Conservation (phyloP, 2,888 invertebrate genomes). For the Temnothorax unifasciatus region DNA sequence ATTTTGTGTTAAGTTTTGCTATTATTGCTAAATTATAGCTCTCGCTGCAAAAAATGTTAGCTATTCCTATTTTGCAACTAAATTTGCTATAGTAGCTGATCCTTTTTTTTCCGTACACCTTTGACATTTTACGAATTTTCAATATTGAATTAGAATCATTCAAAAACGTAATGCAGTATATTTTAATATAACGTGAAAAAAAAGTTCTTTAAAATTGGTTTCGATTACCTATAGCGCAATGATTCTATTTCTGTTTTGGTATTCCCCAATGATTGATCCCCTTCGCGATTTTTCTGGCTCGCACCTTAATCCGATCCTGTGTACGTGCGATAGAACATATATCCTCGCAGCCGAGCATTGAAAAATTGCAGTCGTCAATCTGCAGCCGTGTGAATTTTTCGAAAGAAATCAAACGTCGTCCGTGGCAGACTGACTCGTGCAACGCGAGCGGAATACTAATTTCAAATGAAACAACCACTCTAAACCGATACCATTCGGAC, state of each 20-base stretch:
- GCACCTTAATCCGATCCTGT: conserved; percentile 50
- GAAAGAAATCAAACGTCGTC: conserved; percentile 57
- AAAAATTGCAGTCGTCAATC: conserved; percentile 57
- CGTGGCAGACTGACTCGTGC: conserved; percentile 39
- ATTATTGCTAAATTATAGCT: no score
- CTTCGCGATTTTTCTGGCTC: conserved; percentile 39
- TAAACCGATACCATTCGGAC: conserved; percentile 40
- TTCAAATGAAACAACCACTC: conserved; percentile 47
- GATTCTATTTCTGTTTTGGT: conserved; percentile 14
- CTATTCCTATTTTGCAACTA: no score
- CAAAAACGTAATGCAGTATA: not conserved
- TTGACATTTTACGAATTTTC: conserved; percentile 2
- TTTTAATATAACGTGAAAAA: not conserved
- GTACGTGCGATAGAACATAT: conserved; percentile 48
- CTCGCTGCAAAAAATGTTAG: no score
- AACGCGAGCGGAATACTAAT: conserved; percentile 43
- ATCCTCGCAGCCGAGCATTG: conserved; percentile 50
- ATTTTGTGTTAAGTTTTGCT: no score
- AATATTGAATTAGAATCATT: not conserved
- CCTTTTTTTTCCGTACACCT: no score
- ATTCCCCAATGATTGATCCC: conserved; percentile 10
- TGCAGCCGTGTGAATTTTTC: conserved; percentile 58
- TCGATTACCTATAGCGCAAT: not conserved
- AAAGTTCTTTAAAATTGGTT: not conserved
- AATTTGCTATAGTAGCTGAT: no score